Percentiles rank a stretch among this genome's conserved stretches.
Conservation (phyloP, 1,140 invertebrate genomes). For the Macrobrachium nipponense region DNA sequence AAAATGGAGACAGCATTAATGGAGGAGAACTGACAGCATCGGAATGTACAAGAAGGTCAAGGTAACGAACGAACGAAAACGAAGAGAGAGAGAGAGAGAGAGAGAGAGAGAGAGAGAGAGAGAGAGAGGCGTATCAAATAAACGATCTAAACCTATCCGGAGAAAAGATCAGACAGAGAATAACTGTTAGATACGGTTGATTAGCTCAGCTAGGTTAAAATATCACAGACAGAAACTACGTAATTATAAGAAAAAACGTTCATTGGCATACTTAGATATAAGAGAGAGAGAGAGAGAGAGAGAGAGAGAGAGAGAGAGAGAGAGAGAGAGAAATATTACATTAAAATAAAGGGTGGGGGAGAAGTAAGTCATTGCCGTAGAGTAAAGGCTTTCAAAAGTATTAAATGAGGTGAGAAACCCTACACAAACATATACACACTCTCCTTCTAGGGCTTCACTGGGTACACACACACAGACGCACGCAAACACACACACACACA, state of each 20-base stretch:
- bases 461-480: constrained; percentile 7
- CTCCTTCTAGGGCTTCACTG: not conserved
- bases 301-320: too few relatives aligned
- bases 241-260: too few relatives aligned
- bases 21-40: not conserved
- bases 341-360: too few relatives aligned
- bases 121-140: not conserved
- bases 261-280: too few relatives aligned
- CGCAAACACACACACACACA: constrained; percentile 16
- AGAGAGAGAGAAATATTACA: too few relatives aligned
- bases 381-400: too few relatives aligned
- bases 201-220: not conserved
- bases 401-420: not conserved
- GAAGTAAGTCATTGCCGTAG: too few relatives aligned
- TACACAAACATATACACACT: constrained; percentile 33
- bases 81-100: not conserved
- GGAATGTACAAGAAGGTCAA: not conserved
- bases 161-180: not conserved
- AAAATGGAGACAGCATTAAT: too few relatives aligned
- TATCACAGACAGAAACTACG: too few relatives aligned
- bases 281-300: too few relatives aligned
- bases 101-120: constrained; percentile 13
- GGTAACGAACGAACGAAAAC: not conserved
- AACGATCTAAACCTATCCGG: not conserved
- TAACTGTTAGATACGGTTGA: not conserved